phyloP scores from a whole-genome alignment of 2,797 vertebrate species.

The Cyprinella venusta region DNA sequence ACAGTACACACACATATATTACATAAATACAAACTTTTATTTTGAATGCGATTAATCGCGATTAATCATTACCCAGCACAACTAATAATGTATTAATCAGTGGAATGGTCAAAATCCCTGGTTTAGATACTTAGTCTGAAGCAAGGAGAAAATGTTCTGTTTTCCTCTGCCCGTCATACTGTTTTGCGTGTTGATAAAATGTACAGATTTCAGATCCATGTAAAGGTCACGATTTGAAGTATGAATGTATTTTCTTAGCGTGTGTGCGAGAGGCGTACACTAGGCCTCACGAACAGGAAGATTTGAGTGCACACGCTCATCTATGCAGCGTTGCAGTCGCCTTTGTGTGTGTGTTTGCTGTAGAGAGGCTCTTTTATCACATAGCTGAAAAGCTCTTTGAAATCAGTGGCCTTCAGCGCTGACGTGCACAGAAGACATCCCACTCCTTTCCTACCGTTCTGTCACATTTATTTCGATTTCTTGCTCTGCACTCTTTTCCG shows the following conservation, averaged over 20 bases:
- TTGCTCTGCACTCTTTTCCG: conserved; percentile 3
- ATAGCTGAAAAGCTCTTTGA: conserved; percentile 59
- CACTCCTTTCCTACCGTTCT: conserved; percentile 12
- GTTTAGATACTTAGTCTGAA: neutral
- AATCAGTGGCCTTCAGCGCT: conserved; percentile 58
- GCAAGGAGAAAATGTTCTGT: neutral
- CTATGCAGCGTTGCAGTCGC: neutral
- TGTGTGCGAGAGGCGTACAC: neutral
- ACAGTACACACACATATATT: too few relatives aligned
- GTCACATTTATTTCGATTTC: neutral
- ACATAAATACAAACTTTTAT: too few relatives aligned
- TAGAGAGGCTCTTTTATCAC: conserved; percentile 49
- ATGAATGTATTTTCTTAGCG: neutral
- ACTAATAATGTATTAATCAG: too few relatives aligned
- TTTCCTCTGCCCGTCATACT: neutral
- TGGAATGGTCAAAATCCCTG: neutral
- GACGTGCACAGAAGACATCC: conserved; percentile 41
- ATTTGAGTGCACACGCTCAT: conserved; percentile 28
- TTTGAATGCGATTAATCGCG: too few relatives aligned
- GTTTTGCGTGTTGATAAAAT: neutral
- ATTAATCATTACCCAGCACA: too few relatives aligned
- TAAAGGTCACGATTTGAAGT: neutral
- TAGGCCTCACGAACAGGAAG: neutral
- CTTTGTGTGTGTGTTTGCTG: conserved; percentile 49
- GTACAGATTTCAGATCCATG: neutral